Evolutionary conservation across 2,888 invertebrate genomes (phyloP).

Genomic region (Chalcis sispes): DNA sequence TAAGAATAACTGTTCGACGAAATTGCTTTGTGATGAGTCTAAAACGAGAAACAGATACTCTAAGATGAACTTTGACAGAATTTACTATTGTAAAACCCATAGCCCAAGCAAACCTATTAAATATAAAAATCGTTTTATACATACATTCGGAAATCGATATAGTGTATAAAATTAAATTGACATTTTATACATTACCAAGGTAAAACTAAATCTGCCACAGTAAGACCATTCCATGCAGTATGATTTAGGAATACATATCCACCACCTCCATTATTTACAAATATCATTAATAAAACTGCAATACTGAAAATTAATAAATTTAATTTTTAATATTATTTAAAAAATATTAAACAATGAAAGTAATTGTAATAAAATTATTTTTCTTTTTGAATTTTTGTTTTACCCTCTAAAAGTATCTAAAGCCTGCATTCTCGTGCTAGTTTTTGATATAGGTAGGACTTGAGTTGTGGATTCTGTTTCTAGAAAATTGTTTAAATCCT

Average conservation of each 20-base stretch:
- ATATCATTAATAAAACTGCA: slow-evolving; percentile 88
- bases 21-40: slow-evolving; percentile 77
- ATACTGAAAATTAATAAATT: slow-evolving; percentile 68
- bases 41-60: slow-evolving; percentile 80
- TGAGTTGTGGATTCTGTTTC: slow-evolving; percentile 64
- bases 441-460: slow-evolving; percentile 65
- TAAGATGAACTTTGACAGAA: slow-evolving; percentile 83
- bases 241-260: slow-evolving; percentile 89
- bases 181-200: slow-evolving; percentile 81
- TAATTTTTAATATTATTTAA: slow-evolving; percentile 13
- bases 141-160: slow-evolving; percentile 16
- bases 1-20: slow-evolving; percentile 80
- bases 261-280: slow-evolving; percentile 92
- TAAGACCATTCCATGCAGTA: slow-evolving; percentile 89
- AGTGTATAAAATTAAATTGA: neutral
- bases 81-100: slow-evolving; percentile 89
- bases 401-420: slow-evolving; percentile 76
- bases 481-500: slow-evolving; percentile 69
- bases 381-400: slow-evolving; percentile 14
- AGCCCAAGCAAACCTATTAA: slow-evolving; percentile 87
- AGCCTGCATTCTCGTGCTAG: slow-evolving; percentile 70
- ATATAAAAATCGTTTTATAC: slow-evolving; percentile 19
- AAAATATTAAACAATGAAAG: too few species aligned
- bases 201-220: slow-evolving; percentile 90
- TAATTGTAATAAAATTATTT: neutral